Conservation (phyloP, 30 jellyfish, hydroid and myxozoan genomes). For the Pelagia noctiluca region DNA sequence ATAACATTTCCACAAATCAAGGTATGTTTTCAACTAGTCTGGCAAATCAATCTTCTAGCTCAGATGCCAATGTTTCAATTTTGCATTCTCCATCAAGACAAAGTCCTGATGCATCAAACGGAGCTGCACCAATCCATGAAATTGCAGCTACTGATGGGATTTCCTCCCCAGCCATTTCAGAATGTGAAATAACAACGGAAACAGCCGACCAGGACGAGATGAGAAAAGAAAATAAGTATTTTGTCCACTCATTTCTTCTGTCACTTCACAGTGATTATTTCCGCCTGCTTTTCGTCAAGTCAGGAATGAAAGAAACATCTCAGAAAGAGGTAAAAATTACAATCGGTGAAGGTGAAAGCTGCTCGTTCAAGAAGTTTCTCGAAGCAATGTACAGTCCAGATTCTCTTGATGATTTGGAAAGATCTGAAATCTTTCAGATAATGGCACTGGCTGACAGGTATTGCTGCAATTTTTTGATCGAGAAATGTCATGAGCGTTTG, state of each 20-base stretch:
- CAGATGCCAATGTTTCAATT: no score
- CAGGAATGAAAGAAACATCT: neutral
- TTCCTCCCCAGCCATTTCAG: no score
- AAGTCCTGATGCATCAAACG: no score
- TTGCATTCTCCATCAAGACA: no score
- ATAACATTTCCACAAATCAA: no score
- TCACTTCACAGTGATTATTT: neutral
- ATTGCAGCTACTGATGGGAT: no score
- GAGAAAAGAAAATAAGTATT: neutral
- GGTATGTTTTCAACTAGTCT: no score
- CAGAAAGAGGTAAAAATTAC: neutral
- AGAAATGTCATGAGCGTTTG: neutral
- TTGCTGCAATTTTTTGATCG: neutral
- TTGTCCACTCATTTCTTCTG: neutral
- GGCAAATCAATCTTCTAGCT: no score
- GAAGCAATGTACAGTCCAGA: neutral
- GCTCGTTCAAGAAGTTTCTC: neutral
- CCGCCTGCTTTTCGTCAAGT: no score
- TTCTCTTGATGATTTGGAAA: neutral
- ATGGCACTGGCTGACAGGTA: neutral
- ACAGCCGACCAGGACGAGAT: no score
- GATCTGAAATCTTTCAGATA: neutral
- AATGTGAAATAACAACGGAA: no score
- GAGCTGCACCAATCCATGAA: no score
- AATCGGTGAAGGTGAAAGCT: neutral